These are phyloP conservation scores for Malurus elegans DNA, from an alignment of 2,113 vertebrate genomes.

Conservation along the genomic window DNA sequence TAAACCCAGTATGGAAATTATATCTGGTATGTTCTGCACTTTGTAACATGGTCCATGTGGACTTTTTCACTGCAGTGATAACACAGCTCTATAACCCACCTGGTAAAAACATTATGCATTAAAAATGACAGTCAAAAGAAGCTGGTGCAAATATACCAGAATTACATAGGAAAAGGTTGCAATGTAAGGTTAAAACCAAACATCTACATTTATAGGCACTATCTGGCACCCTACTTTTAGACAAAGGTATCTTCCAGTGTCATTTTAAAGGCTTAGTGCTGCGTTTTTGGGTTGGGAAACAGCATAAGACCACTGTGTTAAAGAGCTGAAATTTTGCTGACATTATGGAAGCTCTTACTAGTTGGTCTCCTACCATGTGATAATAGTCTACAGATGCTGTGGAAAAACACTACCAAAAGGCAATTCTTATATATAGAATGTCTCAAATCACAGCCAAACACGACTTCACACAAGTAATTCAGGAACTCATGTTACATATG, in stretches of 20 bases:
- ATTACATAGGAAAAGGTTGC: background rate
- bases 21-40: slow-evolving; percentile 47
- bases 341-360: slow-evolving; percentile 38
- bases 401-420: slow-evolving; percentile 27
- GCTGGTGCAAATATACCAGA: background rate
- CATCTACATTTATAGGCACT: background rate
- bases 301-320: background rate
- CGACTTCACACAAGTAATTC: background rate
- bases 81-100: slow-evolving; percentile 18
- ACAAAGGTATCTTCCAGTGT: background rate
- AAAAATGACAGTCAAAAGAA: slow-evolving; percentile 45
- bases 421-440: background rate
- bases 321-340: slow-evolving; percentile 28
- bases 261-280: slow-evolving; percentile 22
- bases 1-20: slow-evolving; percentile 20
- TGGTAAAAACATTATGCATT: slow-evolving; percentile 57
- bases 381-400: slow-evolving; percentile 27
- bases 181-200: slow-evolving; percentile 34
- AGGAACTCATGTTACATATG: background rate
- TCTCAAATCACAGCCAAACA: slow-evolving; percentile 42
- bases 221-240: slow-evolving; percentile 27
- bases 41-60: slow-evolving; percentile 29
- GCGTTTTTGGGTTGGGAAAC: slow-evolving; percentile 18
- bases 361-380: background rate
- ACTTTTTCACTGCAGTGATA: slow-evolving; percentile 18